These are phyloP conservation scores for Spialia ferax DNA, from an alignment of 2,888 invertebrate species.

Conservation along the genomic window DNA sequence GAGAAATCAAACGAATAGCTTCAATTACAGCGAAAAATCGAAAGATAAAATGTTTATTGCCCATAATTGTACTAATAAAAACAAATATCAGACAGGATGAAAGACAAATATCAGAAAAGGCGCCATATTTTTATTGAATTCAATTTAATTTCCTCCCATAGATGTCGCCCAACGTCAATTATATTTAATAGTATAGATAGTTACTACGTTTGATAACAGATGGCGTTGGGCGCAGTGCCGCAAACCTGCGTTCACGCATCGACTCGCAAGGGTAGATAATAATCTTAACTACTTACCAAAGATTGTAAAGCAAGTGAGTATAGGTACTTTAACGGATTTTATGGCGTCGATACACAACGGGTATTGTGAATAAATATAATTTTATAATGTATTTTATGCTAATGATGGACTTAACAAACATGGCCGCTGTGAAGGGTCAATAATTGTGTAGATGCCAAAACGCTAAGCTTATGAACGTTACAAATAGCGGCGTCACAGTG, in stretches of 20 bases:
- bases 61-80: no score
- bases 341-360: constrained; percentile 26
- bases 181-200: background rate
- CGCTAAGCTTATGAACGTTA: background rate
- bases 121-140: no score
- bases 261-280: constrained; percentile 70
- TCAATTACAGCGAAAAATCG: no score
- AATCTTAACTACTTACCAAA: constrained; percentile 64
- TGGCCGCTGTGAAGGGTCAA: background rate
- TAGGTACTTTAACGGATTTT: constrained; percentile 29
- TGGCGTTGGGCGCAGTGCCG: constrained; percentile 45
- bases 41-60: no score
- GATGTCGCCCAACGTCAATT: background rate
- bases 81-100: background rate
- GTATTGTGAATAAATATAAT: background rate
- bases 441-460: background rate
- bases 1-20: no score
- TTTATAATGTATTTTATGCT: constrained; percentile 3
- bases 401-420: background rate
- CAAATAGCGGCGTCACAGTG: no score
- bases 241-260: constrained; percentile 64
- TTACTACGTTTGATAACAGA: constrained; percentile 37
- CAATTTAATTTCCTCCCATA: background rate
- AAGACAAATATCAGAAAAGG: no score
- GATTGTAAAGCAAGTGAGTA: constrained; percentile 47